Base-by-base conservation (phyloP, 2,888 invertebrate genomes). In the Aporophyla nigra region DNA sequence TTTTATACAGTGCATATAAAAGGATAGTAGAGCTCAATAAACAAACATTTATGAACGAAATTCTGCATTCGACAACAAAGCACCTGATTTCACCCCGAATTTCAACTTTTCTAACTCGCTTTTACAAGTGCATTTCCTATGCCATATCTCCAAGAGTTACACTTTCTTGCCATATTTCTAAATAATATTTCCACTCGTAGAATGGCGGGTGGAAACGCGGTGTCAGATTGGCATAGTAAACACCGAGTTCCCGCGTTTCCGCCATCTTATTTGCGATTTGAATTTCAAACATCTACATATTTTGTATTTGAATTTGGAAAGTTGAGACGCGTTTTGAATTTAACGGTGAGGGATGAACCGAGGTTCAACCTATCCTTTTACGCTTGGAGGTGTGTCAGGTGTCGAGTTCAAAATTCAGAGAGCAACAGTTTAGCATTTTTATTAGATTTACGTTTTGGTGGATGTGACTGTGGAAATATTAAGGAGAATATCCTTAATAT, bases 221-320 rank as follows among this genome's bases (percentile, higher is more conserved):
- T 77, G 74, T 77, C 79, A 65, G 69, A 79, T 80, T 81, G 74
- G 24, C 54, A 70, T 74, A 70, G 61, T 79, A 78, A 76, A 82
- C 24, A 79, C 58, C 27, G 46, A 66, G 53, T 78, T 66, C 66
- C 76, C 78, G 67, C 21, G 21, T 10, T 66, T 71, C 72, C 68
- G 68, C 58, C 80, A 70, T 73, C 65, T 75, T 76, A 56, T 58
- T 27, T 27, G 62, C 56, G 21, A 61, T 76, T 80, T 71, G 53
- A 68, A 76, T 54, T 68, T 54, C 27, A n/a, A 69, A 71, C 54
- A 58, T 67, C 24, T 67, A 65, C 33, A 58, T 61, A 68, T 68
- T 73, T 73, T 73, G 14, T 59, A 51, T 80, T 80, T 58, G 46
- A 61, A 71, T 58, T 75, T 76, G 27, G 58, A 54, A 62, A 66